Percentiles rank a stretch among this genome's conserved stretches.
phyloP scores from a whole-genome alignment of 2,888 invertebrate genomes.

The Vanessa cardui region DNA sequence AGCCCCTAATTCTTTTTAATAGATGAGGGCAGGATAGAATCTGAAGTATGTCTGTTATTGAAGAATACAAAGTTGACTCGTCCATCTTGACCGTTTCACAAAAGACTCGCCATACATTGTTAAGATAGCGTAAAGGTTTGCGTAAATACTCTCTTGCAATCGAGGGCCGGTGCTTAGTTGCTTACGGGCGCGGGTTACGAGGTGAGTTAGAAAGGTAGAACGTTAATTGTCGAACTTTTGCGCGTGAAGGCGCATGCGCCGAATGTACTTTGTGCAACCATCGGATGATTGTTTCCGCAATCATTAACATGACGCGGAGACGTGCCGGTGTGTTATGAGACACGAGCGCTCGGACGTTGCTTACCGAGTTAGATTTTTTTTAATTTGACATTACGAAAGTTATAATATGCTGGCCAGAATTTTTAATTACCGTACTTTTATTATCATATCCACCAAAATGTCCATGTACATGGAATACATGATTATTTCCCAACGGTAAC shows the following conservation, averaged over 20 bases:
- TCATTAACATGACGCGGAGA: not conserved
- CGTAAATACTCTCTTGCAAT: slow-evolving; percentile 7
- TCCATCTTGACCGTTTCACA: not conserved
- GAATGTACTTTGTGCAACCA: slow-evolving; percentile 7
- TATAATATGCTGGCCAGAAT: too few relatives aligned
- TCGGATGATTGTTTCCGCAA: slow-evolving; percentile 21
- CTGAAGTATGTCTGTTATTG: too few relatives aligned
- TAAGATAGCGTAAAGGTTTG: not conserved
- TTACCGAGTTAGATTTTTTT: not conserved
- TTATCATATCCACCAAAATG: too few relatives aligned
- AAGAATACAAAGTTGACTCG: not conserved
- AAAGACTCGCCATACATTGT: slow-evolving; percentile 3
- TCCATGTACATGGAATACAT: too few relatives aligned
- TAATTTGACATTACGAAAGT: too few relatives aligned
- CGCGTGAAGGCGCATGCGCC: slow-evolving; percentile 25
- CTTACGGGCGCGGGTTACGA: slow-evolving; percentile 12
- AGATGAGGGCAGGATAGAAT: too few relatives aligned
- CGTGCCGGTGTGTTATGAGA: not conserved
- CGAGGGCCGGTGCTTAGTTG: slow-evolving; percentile 3
- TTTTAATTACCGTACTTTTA: too few relatives aligned
- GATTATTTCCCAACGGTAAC: too few relatives aligned
- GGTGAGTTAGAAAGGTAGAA: slow-evolving; percentile 32
- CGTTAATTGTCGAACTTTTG: slow-evolving; percentile 29
- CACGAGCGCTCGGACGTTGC: not conserved
- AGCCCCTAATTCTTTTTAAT: too few relatives aligned